Evolutionary conservation across 2,797 vertebrate species (phyloP).

Genomic region (Moxostoma hubbsi): DNA sequence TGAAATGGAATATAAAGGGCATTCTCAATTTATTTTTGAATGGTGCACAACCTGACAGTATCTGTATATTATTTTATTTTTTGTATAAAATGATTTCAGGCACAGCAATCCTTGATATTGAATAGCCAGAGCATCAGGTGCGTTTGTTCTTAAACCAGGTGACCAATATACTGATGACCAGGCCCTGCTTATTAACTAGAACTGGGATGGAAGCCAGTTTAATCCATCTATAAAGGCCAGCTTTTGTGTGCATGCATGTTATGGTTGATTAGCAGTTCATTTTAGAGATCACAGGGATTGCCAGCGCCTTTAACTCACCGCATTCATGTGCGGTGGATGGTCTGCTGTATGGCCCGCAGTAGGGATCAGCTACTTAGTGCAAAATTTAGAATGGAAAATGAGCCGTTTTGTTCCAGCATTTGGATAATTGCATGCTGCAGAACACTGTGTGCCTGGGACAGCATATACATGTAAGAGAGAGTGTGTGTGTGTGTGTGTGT

Average conservation of each 20-base stretch:
- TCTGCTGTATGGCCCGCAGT: not conserved
- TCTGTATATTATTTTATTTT: no score
- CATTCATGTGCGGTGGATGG: not conserved
- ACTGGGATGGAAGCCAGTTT: not conserved
- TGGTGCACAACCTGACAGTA: no score
- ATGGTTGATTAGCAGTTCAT: not conserved
- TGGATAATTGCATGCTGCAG: slow-evolving; percentile 45
- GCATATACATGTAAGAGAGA: no score
- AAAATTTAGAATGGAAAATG: slow-evolving; percentile 25
- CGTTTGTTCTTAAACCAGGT: slow-evolving; percentile 11
- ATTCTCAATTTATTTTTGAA: no score
- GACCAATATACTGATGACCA: not conserved
- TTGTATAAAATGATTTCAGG: no score
- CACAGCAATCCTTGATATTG: not conserved
- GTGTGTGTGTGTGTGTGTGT: no score
- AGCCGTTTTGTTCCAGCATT: slow-evolving; percentile 32
- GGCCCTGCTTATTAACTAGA: not conserved
- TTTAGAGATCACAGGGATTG: slow-evolving; percentile 6
- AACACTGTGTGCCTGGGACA: not conserved
- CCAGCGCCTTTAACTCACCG: slow-evolving; percentile 20
- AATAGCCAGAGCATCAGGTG: not conserved
- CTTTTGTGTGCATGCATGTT: not conserved
- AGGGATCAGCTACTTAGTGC: slow-evolving; percentile 5
- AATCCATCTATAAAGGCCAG: not conserved
- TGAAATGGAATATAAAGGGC: no score